Conservation (phyloP, 2,113 vertebrate species). For the Aphyosemion australe region DNA sequence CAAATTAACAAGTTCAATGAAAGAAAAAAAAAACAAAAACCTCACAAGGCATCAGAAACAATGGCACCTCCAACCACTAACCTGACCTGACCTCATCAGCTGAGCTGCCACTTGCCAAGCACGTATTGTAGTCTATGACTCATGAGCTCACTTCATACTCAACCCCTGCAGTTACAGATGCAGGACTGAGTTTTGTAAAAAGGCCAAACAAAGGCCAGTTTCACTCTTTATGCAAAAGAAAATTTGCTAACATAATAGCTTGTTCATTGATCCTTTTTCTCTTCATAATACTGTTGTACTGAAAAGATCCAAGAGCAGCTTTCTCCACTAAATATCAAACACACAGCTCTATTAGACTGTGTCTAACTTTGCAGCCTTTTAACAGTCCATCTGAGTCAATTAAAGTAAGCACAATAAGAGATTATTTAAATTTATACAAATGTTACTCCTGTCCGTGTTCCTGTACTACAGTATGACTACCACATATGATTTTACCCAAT, state of each 20-base stretch:
- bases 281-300: too few relatives aligned
- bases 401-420: too few relatives aligned
- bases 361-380: too few relatives aligned
- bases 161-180: constrained; percentile 25
- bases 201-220: constrained; percentile 43
- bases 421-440: not conserved
- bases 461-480: too few relatives aligned
- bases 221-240: constrained; percentile 1
- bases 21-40: constrained; percentile 11
- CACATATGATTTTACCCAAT: too few relatives aligned
- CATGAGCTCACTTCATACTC: constrained; percentile 11
- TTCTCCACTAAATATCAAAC: not conserved
- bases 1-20: not conserved
- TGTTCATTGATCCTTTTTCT: too few relatives aligned
- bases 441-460: not conserved
- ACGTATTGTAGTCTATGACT: constrained; percentile 14
- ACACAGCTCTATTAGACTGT: not conserved
- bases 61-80: constrained; percentile 8
- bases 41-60: constrained; percentile 16
- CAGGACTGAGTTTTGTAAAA: constrained; percentile 10
- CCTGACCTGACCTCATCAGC: constrained; percentile 26
- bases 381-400: too few relatives aligned
- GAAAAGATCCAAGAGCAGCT: too few relatives aligned
- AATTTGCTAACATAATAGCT: too few relatives aligned
- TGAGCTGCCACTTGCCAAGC: constrained; percentile 9